These are phyloP conservation scores for Lamellibrachia columna DNA, from an alignment of 2,888 invertebrate species.

Conservation along the genomic window DNA sequence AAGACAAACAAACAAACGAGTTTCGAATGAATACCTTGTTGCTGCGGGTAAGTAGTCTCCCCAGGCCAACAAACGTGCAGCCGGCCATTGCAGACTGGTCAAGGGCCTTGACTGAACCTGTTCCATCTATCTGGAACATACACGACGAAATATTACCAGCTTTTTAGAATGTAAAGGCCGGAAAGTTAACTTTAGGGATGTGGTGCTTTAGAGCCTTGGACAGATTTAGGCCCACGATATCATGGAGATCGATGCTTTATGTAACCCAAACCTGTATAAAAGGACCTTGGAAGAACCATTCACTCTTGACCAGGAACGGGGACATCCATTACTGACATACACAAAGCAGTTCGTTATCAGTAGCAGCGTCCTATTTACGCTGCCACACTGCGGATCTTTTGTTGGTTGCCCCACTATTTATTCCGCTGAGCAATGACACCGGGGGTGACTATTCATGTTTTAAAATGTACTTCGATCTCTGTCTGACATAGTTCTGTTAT, in stretches of 20 bases:
- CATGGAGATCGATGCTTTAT: background rate
- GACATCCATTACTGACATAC: too few relatives aligned
- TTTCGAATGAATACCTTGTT: background rate
- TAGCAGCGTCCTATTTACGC: background rate
- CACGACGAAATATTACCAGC: background rate
- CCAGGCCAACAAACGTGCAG: background rate
- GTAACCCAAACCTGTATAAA: background rate
- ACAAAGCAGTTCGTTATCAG: too few relatives aligned
- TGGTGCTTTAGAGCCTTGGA: background rate
- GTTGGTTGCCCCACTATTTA: too few relatives aligned
- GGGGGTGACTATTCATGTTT: too few relatives aligned
- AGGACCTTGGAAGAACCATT: background rate
- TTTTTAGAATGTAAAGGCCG: background rate
- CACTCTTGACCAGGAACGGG: too few relatives aligned
- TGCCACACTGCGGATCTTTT: too few relatives aligned
- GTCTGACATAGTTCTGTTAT: too few relatives aligned
- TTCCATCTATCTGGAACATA: background rate
- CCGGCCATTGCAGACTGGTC: background rate
- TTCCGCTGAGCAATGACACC: too few relatives aligned
- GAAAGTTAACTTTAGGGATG: background rate
- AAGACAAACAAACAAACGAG: background rate
- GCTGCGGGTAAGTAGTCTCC: background rate
- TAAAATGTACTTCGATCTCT: too few relatives aligned
- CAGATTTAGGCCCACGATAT: background rate
- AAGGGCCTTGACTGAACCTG: background rate